Evolutionary conservation across 2,888 invertebrate species (phyloP), one percentile per base, ranked within the genome.

Genomic region (Caenorhabditis sinica): DNA sequence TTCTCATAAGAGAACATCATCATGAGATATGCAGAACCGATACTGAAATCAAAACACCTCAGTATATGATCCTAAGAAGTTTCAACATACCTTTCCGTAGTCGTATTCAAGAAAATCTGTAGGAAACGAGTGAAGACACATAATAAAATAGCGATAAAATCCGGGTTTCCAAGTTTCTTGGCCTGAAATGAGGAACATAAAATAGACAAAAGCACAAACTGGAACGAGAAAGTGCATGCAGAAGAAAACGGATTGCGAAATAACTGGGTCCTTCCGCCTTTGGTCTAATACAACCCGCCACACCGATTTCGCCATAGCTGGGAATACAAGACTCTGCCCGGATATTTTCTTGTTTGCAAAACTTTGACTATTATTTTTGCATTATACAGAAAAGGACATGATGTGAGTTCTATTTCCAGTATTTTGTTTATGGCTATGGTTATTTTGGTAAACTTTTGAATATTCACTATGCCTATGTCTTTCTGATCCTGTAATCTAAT

Each of bases 1-100:
- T 85, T 86, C 40, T 81, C 80, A 25, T 85, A 79, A 5, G 77
- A 76, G 45, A 88, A 88, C 88, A 88, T 88, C 85, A 88, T 85
- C 85, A 88, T 88, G 5, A 83, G 80, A 68, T 86, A 88, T 11
- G 88, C 86, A 8, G 85, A 85, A 4, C 86, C 86, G 20, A 88
- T 82, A 45, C 88, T 87, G 63, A 13, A 77, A 61, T 6, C 1
- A 58, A 36, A 3, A n/a, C 15, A 49, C n/a, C 30, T 60, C 30
- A 33, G 30, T 28, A 2, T 30, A 9, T 49, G n/a, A n/a, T n/a
- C 5, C 8, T 30, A 56, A 56, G 23, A 13, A 65, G 33, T 33
- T 33, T 30, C 2, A 53, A 17, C 28, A 36, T 53, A 87, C 87
- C 86, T 87, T 71, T 88, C 88, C 8, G 79, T 79, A 1, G 86